phyloP scores from a whole-genome alignment of 2,797 vertebrate species.

The Pipistrellus nathusii region DNA sequence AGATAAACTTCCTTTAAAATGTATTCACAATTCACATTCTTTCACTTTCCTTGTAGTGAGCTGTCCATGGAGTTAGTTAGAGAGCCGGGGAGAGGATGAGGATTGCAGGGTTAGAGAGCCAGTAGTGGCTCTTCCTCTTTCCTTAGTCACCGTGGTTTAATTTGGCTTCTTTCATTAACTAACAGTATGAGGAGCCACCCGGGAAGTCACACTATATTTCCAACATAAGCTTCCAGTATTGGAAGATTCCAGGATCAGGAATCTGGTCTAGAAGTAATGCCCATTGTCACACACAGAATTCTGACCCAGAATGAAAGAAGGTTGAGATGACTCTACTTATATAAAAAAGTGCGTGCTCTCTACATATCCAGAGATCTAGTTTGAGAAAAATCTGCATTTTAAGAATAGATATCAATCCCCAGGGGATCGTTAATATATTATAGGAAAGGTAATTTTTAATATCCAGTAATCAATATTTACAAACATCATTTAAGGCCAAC shows the following conservation, averaged over 20 bases:
- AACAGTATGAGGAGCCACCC: neutral
- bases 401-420: neutral
- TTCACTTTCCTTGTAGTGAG: conserved; percentile 84
- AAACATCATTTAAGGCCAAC: neutral
- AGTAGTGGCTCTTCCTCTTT: conserved; percentile 44
- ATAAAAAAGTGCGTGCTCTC: neutral
- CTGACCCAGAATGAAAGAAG: neutral
- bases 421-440: neutral
- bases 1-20: conserved; percentile 82
- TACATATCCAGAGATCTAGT: neutral
- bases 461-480: neutral
- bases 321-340: neutral
- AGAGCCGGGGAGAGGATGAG: neutral
- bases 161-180: conserved; percentile 57
- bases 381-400: neutral
- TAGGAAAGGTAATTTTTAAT: conserved; percentile 12
- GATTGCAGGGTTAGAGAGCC: neutral
- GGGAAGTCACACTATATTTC: neutral
- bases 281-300: neutral
- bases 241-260: neutral
- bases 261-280: neutral
- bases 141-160: neutral
- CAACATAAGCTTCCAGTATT: neutral
- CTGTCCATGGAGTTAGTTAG: conserved; percentile 68
- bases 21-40: conserved; percentile 83